Evolutionary conservation across 2,888 invertebrate species (phyloP), one percentile per base, ranked within the genome.

Genomic region (Poecilobothrus nobilitatus): DNA sequence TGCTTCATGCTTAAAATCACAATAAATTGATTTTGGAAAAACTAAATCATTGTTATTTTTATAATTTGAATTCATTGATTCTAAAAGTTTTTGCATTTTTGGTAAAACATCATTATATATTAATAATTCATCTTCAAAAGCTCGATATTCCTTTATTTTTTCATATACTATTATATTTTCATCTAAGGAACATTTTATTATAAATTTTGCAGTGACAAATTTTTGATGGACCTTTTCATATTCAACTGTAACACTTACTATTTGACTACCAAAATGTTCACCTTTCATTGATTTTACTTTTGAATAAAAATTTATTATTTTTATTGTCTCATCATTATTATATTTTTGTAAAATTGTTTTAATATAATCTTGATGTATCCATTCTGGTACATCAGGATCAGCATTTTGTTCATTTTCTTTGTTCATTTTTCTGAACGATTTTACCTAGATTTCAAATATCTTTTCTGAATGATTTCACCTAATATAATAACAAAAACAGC

Each of bases 121-220:
- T 7, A 76, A 73, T 74, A 82, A 79, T 72, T 82, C 81, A 7
- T 80, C 76, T 70, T 79, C 78, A 70, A 78, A 82, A n/a, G 80
- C 78, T 53, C 81, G 79, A 41, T 80, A 81, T 0, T 78, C 77
- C 37, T 74, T 75, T 73, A 81, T 78, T 3, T 73, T 71, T 37
- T 76, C 75, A 3, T 72, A 71, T 0, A 77, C 73, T 63, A 78
- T 75, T 53, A 79, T 78, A 71, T 79, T 75, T 3, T 74, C 74
- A 63, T 79, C 79, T 62, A 76, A 78, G 0, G 79, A 76, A 6
- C 76, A 78, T 70, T 81, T 81, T 2, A 80, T 73, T 18, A 81
- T 78, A 67, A 76, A 78, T 73, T 70, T 65, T 71, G 71, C 67
- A 4, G 69, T 62, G 8, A 1, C 1, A 62, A 21, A 21, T 62